A percentile compares a stretch with the other conserved stretches of the same genome.
Evolutionary conservation across 2,113 vertebrate species (phyloP).

Genomic region (Periophthalmus modestus): DNA sequence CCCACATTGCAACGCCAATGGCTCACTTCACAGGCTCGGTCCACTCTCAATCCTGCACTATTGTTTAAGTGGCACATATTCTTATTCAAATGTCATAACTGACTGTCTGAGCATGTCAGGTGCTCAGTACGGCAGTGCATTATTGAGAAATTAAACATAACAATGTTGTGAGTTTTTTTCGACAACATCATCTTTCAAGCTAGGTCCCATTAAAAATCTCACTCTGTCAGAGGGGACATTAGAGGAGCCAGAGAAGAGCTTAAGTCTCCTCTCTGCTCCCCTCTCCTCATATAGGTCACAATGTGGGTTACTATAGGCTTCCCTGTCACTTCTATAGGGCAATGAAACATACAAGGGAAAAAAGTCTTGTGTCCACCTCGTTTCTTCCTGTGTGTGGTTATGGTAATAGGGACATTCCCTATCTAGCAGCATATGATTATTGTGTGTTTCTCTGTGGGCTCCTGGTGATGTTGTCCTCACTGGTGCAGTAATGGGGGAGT

Average conservation of each 20-base stretch:
- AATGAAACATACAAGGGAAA: constrained; percentile 7
- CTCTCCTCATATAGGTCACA: constrained; percentile 68
- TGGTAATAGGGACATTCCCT: neutral
- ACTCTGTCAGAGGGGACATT: constrained; percentile 47
- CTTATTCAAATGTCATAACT: neutral
- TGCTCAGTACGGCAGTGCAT: neutral
- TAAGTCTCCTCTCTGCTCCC: constrained; percentile 54
- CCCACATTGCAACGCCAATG: constrained; percentile 63
- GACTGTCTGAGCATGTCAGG: neutral
- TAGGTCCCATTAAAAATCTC: constrained; percentile 36
- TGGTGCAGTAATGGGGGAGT: constrained; percentile 15
- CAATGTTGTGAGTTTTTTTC: neutral
- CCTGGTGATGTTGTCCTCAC: neutral
- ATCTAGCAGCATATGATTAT: neutral
- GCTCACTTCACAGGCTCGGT: constrained; percentile 27
- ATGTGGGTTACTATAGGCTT: constrained; percentile 56
- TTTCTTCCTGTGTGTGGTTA: neutral
- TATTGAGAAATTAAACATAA: neutral
- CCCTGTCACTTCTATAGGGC: constrained; percentile 34
- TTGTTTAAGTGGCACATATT: neutral
- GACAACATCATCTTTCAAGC: constrained; percentile 6
- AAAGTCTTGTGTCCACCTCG: neutral
- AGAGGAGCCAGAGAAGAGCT: constrained; percentile 60
- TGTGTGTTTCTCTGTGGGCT: constrained; percentile 2
- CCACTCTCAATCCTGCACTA: neutral